Evolutionary conservation across 2,888 invertebrate genomes (phyloP), one percentile per base, ranked within the genome.

Genomic region (Lycocerus yunnanus): DNA sequence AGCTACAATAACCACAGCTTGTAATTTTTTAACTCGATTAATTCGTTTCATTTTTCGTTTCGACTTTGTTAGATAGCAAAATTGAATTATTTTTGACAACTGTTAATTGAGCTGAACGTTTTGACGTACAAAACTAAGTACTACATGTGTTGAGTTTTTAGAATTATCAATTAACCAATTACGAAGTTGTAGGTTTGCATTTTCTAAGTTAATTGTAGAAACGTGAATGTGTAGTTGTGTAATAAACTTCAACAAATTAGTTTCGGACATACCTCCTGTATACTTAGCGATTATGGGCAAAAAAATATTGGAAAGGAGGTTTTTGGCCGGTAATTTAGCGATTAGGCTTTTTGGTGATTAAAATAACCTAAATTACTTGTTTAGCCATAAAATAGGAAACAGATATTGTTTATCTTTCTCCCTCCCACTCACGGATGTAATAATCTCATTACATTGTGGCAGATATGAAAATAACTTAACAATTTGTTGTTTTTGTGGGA

Each of bases 391-490:
- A 76, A 75, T 77, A 73, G 76, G 76, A 76, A 76, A 76, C 71
- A 75, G 78, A 76, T 77, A 77, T 74, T 68, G 74, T 70, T 77
- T 78, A 77, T 78, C 77, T 77, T 70, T 71, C 73, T 74, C n/a
- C 43, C 43, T 43, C 76, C 75, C 78, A 76, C 78, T 77, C 76
- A 77, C 76, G 78, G 78, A 78, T 77, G 77, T 77, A 70, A 71
- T 74, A 78, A 78, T 78, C 78, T 69, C 68, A 59, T 65, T 67
- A 24, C 72, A 78, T 72, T 71, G 73, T 69, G 73, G 71, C 78
- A 73, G 76, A 78, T 78, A 78, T 75, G 72, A 69, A 73, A 71
- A 78, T 72, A 75, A 72, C 77, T 78, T 70, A 78, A 76, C 75
- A 71, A 71, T 70, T 73, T 65, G 69, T 66, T 66, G 69, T 69